Evolutionary conservation across 2,113 vertebrate genomes (phyloP), one percentile per base, ranked within the genome.

Genomic region (Eptatretus burgeri): DNA sequence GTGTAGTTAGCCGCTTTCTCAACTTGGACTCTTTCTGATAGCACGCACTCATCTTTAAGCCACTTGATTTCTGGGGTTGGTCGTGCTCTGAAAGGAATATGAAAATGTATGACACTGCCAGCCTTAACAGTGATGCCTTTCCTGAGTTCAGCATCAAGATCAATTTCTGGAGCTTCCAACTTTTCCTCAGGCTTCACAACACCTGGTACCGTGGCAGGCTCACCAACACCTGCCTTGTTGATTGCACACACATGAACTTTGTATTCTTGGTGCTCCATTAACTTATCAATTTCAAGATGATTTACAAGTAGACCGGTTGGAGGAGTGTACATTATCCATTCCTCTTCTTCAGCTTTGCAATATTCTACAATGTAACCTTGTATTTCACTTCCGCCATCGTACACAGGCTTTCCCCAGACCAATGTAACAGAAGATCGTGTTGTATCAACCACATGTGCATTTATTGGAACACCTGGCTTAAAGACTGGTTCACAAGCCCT

Each of bases 401-500:
- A 98, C 72, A 98, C 89, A 65, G 91, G 91, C 66, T 83, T 84
- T 51, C 81, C 77, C 91, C 91, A 98, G 66, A 78, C 75, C 66
- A 94, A 64, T 62, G 68, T 77, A 66, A 94, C 56, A 19, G 87
- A 81, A 71, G 77, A 78, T 78, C 78, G 93, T 51, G 81, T 80
- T 41, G 79, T 84, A 69, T 91, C 82, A 51, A 82, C 71, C 69
- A 82, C 62, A 66, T 89, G 81, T 62, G 70, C 75, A 68, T 94
- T 91, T 69, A 79, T 79, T 67, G 91, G 91, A 63, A 77, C 77
- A 8, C 87, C 91, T 71, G 91, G 85, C 73, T 93, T 86, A 75
- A 93, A 98, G 64, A 81, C 76, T 1, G 91, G 87, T 70, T 98
- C 91, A 71, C 82, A 85, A 67, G 88, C 91, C 74, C 89, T 93